Conservation (phyloP, 1,140 invertebrate genomes). For the Hesperophylax magnus region DNA sequence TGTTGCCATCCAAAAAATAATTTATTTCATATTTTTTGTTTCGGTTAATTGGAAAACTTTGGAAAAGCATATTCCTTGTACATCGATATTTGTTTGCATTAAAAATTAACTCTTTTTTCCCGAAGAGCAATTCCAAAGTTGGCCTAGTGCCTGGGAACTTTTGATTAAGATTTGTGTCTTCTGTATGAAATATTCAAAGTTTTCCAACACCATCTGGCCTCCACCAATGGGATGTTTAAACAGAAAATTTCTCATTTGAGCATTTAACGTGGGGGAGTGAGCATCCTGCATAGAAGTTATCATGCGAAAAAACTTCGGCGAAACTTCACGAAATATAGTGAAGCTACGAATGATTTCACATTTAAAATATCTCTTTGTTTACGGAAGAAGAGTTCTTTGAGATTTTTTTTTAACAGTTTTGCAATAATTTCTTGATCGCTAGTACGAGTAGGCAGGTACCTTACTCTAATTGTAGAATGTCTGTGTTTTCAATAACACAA, state of each 20-base stretch:
- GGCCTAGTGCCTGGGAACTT: conserved; percentile 45
- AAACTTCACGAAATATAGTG: neutral
- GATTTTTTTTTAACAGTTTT: neutral
- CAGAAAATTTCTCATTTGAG: conserved; percentile 42
- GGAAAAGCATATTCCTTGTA: no score
- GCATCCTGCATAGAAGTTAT: conserved; percentile 24
- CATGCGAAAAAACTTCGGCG: neutral
- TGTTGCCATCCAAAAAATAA: neutral
- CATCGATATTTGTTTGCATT: neutral
- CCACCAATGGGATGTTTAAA: conserved; percentile 44
- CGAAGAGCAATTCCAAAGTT: conserved; percentile 23
- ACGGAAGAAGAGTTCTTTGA: neutral
- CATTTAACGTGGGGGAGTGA: conserved; percentile 22
- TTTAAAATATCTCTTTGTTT: neutral
- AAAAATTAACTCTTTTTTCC: conserved; percentile 32
- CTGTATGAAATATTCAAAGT: conserved; percentile 52
- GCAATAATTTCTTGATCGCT: neutral
- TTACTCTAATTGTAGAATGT: no score
- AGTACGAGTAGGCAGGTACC: no score
- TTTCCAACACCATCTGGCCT: conserved; percentile 47
- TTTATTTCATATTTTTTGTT: neutral
- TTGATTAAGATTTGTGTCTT: conserved; percentile 50
- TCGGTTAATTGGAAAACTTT: no score
- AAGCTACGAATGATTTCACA: neutral
- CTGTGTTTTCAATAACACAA: neutral